Base-by-base conservation (phyloP, 2,113 vertebrate genomes). In the Nycticebus coucang region DNA sequence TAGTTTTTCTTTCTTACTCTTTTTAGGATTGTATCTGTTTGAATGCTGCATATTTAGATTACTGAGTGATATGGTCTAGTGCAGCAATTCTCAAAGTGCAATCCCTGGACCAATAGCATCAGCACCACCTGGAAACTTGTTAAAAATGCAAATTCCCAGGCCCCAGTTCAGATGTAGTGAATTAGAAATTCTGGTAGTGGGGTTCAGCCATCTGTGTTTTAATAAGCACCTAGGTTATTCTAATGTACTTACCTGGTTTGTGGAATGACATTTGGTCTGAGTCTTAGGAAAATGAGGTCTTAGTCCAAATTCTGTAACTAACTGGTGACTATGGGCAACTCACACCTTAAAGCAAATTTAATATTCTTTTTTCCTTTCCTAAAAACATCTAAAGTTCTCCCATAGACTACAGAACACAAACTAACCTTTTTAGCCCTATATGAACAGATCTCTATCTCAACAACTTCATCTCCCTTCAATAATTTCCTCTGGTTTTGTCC, bases 11-110 rank as follows among this genome's bases (percentile, higher is more conserved):
- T 89, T 69, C 57, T 68, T 85, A 81, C 33, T 81, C 33, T 79
- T 89, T 89, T 89, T 71, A 71, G 41, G 50, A 7, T n/a, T 26
- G 75, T 82, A 69, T 77, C 4, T 78, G 14, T 93, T 93, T 87
- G 79, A 89, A 30, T 69, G 22, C 33, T 78, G 89, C 91, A 57
- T 94, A n/a, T 57, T 90, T 30, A 87, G 64, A 33, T 69, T 85
- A 30, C 18, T 75, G 33, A 80, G 11, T 84, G 33, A 89, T 5
- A 60, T 2, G 4, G 5, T 64, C n/a, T 75, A 45, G 28, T 50
- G 35, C 18, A 82, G 24, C 33, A 57, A 69, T 83, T 53, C n/a
- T 95, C 57, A 55, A 86, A 90, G 30, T 71, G 7, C 41, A 33
- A 60, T 59, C 33, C 3, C 33, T 89, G 21, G 55, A 78, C 55